These are phyloP conservation scores for Lasioglossum malachurum DNA, from an alignment of 2,888 invertebrate species.

Conservation along the genomic window DNA sequence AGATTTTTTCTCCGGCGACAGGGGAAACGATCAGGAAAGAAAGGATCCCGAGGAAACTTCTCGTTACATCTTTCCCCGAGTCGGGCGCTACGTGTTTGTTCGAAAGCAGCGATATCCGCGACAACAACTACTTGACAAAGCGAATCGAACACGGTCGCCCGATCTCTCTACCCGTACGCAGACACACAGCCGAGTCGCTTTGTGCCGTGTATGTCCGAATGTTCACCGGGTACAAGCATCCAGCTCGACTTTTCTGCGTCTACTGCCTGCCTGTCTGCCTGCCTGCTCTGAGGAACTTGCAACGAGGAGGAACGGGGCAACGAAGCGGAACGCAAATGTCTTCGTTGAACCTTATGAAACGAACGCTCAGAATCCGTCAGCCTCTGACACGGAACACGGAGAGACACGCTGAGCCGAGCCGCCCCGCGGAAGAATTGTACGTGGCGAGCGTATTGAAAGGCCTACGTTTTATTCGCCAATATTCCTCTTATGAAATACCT, in stretches of 20 bases:
- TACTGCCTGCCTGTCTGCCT: not conserved
- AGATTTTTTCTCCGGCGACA: conserved; percentile 43
- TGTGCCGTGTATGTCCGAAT: conserved; percentile 38
- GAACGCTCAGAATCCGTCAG: conserved; percentile 42
- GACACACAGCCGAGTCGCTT: conserved; percentile 15
- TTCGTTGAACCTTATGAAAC: conserved; percentile 66
- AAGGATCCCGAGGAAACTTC: conserved; percentile 52
- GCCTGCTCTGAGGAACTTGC: conserved; percentile 26
- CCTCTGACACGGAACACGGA: not conserved
- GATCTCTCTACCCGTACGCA: conserved; percentile 11
- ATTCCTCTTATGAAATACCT: conserved; percentile 4
- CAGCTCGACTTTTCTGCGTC: conserved; percentile 41
- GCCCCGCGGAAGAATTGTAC: not conserved
- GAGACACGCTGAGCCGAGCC: not conserved
- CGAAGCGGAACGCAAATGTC: conserved; percentile 69
- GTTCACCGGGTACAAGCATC: conserved; percentile 38
- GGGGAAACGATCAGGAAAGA: conserved; percentile 19
- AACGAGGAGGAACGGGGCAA: conserved; percentile 58
- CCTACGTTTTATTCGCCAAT: conserved; percentile 22
- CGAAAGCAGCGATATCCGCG: conserved; percentile 60
- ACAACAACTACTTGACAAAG: conserved; percentile 57
- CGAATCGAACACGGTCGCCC: conserved; percentile 38
- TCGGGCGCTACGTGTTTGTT: conserved; percentile 55
- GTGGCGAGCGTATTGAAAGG: conserved; percentile 12
- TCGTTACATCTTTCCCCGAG: conserved; percentile 51